phyloP scores from a whole-genome alignment of 2,888 invertebrate species.

The Oscheius sp. region DNA sequence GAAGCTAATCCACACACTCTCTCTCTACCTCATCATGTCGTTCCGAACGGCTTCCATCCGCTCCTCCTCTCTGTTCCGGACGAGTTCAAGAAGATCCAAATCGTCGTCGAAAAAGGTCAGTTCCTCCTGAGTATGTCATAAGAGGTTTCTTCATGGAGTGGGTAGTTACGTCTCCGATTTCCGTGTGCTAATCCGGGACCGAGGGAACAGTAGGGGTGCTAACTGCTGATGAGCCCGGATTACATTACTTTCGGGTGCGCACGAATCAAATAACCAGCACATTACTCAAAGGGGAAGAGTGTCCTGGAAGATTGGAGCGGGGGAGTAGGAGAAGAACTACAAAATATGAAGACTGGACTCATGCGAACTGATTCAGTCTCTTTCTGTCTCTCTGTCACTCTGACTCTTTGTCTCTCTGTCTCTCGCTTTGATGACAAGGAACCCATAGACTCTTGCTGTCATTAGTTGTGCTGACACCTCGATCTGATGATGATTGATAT shows the following conservation, averaged over 20 bases:
- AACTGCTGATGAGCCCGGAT: background rate
- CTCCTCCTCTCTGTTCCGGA: constrained; percentile 27
- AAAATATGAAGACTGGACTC: too few relatives aligned
- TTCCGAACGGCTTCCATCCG: constrained; percentile 26
- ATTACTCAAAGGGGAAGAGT: background rate
- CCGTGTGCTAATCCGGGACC: background rate
- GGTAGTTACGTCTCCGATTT: background rate
- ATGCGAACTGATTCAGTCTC: background rate
- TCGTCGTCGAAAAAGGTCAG: constrained; percentile 22
- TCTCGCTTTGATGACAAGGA: background rate
- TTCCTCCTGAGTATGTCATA: background rate
- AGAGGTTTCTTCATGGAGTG: background rate
- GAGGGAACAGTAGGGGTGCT: background rate
- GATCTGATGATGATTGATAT: too few relatives aligned
- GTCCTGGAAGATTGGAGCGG: too few relatives aligned
- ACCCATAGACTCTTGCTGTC: too few relatives aligned
- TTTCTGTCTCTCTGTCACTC: background rate
- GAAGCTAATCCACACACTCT: background rate
- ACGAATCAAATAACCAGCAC: constrained; percentile 8
- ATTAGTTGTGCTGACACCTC: too few relatives aligned
- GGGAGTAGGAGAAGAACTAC: too few relatives aligned
- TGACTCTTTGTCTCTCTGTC: background rate
- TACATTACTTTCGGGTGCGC: background rate
- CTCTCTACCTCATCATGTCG: constrained; percentile 11
- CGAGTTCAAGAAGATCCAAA: constrained; percentile 15